Base-by-base conservation (phyloP, 2,888 invertebrate genomes). In the Epinotia demarniana region DNA sequence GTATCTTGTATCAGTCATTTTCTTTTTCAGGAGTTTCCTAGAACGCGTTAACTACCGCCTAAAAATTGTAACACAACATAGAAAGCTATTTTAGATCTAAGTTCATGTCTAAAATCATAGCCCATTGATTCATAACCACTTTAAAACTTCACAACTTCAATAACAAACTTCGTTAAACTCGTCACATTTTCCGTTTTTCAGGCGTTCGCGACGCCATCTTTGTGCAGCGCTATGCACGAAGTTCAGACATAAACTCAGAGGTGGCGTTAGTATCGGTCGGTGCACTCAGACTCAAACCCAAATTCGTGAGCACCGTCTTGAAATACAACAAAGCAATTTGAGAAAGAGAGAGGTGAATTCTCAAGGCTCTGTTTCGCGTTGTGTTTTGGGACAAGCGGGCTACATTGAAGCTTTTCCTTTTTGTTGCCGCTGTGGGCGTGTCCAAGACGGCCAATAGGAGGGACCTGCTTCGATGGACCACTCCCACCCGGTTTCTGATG, bases 271-370 rank as follows among this genome's bases (percentile, higher is more conserved):
- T 68, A 68, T 77, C 78, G 89, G 86, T 89, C 55, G 3, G 67
- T 88, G 89, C 89, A 90, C 84, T 81, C 82, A 78, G 85, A 89
- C 77, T 81, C 87, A 81, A 93, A 91, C 90, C 88, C 81, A 72
- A 83, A 87, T 93, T 92, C 89, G 85, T 85, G 82, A 81, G 87
- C 86, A 88, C 92, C 93, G 92, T 93, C 93, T 92, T 91, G 88
- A 92, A 93, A 89, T 80, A 84, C 83, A 86, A 86, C 88, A 77
- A 78, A 82, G 75, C 77, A 77, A 78, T 86, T 87, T 86, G 84
- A 92, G 94, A 93, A 92, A 93, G 93, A 90, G 93, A 94, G 87
- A 90, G 92, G 90, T 80, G 81, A 92, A 90, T 91, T 94, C 93
- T 93, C 93, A 92, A 92, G 92, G 90, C 89, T 92, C 91, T 81